Base-by-base conservation (phyloP, 2,797 vertebrate genomes). In the Lutjanus campechanus region DNA sequence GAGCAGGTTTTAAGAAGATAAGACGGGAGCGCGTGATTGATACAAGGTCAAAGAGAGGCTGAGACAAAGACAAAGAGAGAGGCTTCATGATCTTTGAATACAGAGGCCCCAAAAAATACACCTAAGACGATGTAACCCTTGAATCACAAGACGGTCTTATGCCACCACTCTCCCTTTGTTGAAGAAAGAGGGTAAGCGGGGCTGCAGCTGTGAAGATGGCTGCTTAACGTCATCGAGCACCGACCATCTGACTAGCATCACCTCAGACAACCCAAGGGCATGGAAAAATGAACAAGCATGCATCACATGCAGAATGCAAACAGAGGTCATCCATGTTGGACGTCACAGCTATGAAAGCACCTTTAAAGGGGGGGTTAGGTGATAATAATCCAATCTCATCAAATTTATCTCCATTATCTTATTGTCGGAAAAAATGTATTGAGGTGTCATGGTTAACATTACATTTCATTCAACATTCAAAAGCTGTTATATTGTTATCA, bases 141-240 rank as follows among this genome's bases (percentile, higher is more conserved):
- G 25, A 63, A 88, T 90, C 86, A 88, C 82, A 84, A 86, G 85
- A 86, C 20, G 22, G 56, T 77, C 81, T 79, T 44, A 69, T 78
- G 81, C 66, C 68, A 64, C 47, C 6, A 41, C 29, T 49, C 54
- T 60, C 29, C 43, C 78, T 79, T 69, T 75, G 58, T 62, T 15
- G 46, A 58, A 50, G 8, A 72, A 17, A 63, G 15, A 68, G 20
- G 22, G 43, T 51, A 25, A 64, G 17, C 41, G 29, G 29, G 44
- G 20, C 2, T 17, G 36, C 20, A 50, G 58, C 4, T 7, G 19
- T 12, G 19, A 63, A 7, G 22, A 65, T 17, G 40, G 29, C 47
- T 68, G 61, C 41, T 19, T 17, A 58, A 11, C 49, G 49, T 76
- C 51, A 69, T 44, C 2, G 4, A 50, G 58, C 11, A 73, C 55